Evolutionary conservation across 2,113 vertebrate species (phyloP).

Genomic region (Sakesphorus luctuosus): DNA sequence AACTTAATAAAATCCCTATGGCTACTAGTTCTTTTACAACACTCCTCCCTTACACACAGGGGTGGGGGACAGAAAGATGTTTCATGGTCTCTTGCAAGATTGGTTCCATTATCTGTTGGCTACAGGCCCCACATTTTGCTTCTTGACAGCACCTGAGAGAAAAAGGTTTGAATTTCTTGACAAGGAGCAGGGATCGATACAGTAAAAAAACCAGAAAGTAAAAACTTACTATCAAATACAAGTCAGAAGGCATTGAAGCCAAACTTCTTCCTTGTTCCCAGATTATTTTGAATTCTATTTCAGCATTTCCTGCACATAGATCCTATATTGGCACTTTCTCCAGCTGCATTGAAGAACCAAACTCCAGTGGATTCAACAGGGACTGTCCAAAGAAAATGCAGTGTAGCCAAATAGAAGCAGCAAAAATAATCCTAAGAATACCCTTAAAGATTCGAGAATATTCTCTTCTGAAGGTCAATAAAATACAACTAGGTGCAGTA

Average conservation of each 20-base stretch:
- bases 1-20: background rate
- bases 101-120: background rate
- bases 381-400: background rate
- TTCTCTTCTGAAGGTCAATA: background rate
- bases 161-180: background rate
- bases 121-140: background rate
- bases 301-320: background rate
- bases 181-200: rapidly evolving
- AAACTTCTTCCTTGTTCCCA: background rate
- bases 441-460: background rate
- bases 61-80: background rate
- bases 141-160: background rate
- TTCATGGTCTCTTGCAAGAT: background rate
- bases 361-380: background rate
- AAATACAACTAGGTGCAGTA: background rate
- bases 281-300: background rate
- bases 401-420: background rate
- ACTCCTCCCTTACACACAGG: background rate
- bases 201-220: rapidly evolving
- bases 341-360: background rate
- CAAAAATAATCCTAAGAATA: background rate
- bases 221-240: background rate
- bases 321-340: background rate
- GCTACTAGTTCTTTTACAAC: background rate
- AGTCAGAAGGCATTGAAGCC: background rate